phyloP scores from a whole-genome alignment of 2,888 invertebrate genomes.

The Piscicola geometra region DNA sequence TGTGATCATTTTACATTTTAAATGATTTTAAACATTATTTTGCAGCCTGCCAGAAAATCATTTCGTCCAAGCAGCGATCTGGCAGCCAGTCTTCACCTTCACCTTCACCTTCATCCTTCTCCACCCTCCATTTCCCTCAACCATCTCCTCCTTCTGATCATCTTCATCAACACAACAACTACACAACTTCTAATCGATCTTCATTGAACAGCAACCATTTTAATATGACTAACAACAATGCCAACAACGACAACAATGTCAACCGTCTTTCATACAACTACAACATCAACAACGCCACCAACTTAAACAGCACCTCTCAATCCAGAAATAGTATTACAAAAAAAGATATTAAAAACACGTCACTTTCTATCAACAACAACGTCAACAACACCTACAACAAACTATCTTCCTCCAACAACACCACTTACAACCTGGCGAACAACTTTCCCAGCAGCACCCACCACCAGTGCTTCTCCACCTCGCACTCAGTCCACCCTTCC shows the following conservation, averaged over 20 bases:
- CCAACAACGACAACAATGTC: slow-evolving; percentile 1
- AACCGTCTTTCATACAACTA: background rate
- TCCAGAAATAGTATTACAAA: background rate
- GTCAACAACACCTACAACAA: too few species aligned
- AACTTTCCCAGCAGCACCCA: slow-evolving; percentile 8
- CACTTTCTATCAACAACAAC: background rate
- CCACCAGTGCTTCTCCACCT: too few species aligned
- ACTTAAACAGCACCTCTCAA: background rate
- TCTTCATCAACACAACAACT: too few species aligned
- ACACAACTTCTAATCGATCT: background rate
- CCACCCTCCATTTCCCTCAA: too few species aligned
- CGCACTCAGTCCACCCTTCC: too few species aligned
- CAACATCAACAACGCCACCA: background rate
- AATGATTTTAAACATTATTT: too few species aligned
- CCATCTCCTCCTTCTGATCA: too few species aligned
- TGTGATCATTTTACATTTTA: too few species aligned
- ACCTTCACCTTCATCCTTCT: too few species aligned
- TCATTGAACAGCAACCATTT: background rate
- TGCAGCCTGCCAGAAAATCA: slow-evolving; percentile 65
- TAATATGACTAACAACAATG: background rate
- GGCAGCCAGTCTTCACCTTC: too few species aligned
- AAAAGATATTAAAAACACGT: background rate
- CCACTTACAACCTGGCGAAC: slow-evolving; percentile 2
- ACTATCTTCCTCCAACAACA: background rate
- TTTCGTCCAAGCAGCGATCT: too few species aligned